Evolutionary conservation across 2,797 vertebrate species (phyloP).

Genomic region (Zalophus californianus): DNA sequence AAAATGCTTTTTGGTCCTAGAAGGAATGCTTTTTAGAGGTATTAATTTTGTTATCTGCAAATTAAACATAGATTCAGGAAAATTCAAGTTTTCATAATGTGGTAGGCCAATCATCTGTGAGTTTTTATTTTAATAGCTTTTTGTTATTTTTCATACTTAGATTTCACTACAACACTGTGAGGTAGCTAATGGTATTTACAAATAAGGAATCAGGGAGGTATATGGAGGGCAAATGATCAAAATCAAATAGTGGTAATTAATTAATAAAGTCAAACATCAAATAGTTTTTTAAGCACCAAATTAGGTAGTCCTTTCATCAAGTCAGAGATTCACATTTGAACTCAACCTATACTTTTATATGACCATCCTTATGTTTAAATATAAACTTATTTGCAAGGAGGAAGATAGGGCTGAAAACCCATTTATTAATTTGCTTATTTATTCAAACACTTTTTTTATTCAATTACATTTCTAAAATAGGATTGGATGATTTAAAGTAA

Average conservation of each 20-base stretch:
- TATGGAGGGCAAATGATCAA: not conserved
- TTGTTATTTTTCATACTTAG: not conserved
- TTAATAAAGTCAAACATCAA: not conserved
- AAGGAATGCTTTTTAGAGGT: not conserved
- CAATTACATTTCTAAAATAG: not conserved
- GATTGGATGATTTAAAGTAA: not conserved
- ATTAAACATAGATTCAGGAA: not conserved
- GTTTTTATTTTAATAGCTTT: not conserved
- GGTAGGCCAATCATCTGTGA: not conserved
- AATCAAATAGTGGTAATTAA: not conserved
- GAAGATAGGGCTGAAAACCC: not conserved
- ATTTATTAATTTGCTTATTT: not conserved
- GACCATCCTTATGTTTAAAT: not conserved
- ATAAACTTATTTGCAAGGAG: not conserved
- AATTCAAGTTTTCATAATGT: not conserved
- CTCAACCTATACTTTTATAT: not conserved
- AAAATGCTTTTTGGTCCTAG: not conserved
- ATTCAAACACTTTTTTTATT: not conserved
- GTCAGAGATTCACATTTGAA: not conserved
- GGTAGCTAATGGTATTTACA: not conserved
- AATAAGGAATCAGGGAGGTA: not conserved
- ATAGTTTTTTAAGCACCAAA: not conserved
- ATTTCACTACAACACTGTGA: not conserved
- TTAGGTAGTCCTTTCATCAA: not conserved
- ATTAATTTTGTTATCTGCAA: not conserved